Conservation (phyloP, 2,113 vertebrate species). For the Anhinga anhinga region DNA sequence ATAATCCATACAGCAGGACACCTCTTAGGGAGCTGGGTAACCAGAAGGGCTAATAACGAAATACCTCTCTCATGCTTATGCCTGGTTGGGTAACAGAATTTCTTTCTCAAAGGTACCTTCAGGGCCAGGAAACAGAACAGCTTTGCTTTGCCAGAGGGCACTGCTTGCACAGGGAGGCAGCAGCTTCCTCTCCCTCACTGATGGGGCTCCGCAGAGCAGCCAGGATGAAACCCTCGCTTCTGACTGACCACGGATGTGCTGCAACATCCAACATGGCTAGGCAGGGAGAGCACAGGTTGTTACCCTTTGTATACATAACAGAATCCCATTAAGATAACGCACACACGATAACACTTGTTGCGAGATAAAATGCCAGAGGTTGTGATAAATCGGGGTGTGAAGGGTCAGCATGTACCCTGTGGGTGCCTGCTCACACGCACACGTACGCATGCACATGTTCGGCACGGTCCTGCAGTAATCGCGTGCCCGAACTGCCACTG, state of each 20-base stretch:
- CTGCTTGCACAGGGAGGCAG: neutral
- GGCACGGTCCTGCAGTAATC: accelerated
- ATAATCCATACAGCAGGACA: neutral
- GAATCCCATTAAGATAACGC: neutral
- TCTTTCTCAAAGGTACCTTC: neutral
- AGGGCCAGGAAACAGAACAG: neutral
- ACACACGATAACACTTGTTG: accelerated
- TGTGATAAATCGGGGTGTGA: neutral
- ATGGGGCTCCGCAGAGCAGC: neutral
- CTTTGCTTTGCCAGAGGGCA: neutral
- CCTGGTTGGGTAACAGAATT: neutral
- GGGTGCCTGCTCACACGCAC: neutral
- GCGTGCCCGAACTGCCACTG: accelerated
- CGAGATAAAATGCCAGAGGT: neutral
- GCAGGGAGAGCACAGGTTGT: neutral
- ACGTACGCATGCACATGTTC: accelerated
- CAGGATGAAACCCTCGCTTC: neutral
- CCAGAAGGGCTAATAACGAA: neutral
- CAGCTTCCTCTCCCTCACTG: accelerated
- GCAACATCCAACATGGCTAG: accelerated
- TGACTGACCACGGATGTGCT: neutral
- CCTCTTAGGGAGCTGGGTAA: neutral
- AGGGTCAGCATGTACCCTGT: neutral
- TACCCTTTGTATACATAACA: neutral
- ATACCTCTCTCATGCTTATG: neutral